Evolutionary conservation across 2,113 vertebrate species (phyloP), one percentile per base, ranked within the genome.

Genomic region (Sigmodon hispidus): DNA sequence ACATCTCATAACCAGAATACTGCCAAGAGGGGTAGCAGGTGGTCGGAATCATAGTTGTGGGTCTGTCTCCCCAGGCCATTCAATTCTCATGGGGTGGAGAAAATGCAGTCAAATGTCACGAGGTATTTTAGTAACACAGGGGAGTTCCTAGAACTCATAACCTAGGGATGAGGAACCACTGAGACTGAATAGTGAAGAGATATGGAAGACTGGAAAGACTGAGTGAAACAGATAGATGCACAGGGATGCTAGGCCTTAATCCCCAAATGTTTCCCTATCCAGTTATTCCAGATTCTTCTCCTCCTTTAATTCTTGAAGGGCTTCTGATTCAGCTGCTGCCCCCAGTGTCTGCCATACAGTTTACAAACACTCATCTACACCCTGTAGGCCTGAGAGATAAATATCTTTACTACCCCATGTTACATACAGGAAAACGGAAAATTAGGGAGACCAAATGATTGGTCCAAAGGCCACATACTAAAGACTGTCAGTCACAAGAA

Each of bases 211-310:
- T 9, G 3, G 1, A 12, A 80, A 79, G 79, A 48, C 22, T n/a
- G 13, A 0, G 7, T 43, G 15, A 79, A n/a, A n/a, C n/a, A n/a
- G n/a, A n/a, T 17, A 2, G 45, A 70, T 72, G 36, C 0, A 0
- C 31, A 31, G 45, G 29, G 17, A 22, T 70, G 11, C 45, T 16
- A 7, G 31, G n/a, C 31, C 5, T 50, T 48, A 70, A 59, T 73
- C 73, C 31, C 22, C 13, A 34, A 36, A 6, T 1, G 1, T 65
- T 34, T 84, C 50, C 31, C 31, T 75, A 22, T 16, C n/a, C 11
- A 43, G 13, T 9, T n/a, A 2, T 65, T 70, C 29, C 50, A 61
- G 59, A 29, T n/a, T 4, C 21, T 65, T 67, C 48, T 89, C 40
- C 55, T 48, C 24, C 21, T 21, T 83, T 69, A 31, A 9, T 70